Conservation (phyloP, 1,140 invertebrate genomes). For the Aphis craccivora region DNA sequence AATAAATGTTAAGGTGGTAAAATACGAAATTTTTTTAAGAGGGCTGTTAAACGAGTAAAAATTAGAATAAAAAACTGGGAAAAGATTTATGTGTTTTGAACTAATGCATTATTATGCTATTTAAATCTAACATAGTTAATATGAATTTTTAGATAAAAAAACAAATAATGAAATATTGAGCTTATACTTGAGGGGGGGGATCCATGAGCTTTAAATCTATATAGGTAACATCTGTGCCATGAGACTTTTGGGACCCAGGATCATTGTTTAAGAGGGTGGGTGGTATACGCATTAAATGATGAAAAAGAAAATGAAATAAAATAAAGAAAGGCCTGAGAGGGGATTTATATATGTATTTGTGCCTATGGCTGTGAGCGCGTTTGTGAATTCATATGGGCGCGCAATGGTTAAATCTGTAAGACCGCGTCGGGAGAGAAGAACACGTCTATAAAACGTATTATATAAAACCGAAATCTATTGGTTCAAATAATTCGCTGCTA, state of each 20-base stretch:
- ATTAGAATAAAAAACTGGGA: too few relatives aligned
- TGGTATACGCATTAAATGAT: background rate
- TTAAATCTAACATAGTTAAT: background rate
- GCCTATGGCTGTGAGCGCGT: background rate
- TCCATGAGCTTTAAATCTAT: background rate
- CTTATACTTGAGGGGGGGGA: background rate
- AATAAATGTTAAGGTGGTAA: too few relatives aligned
- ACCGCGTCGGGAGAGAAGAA: background rate
- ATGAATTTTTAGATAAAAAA: background rate
- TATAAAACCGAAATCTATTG: background rate
- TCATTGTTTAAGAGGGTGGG: background rate
- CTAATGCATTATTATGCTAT: too few relatives aligned
- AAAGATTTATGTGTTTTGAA: background rate
- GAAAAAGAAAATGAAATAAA: background rate
- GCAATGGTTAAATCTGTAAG: background rate
- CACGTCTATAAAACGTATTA: background rate
- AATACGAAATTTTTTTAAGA: too few relatives aligned
- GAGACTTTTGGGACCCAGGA: background rate
- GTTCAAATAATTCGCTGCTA: constrained; percentile 7
- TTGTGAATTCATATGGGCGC: background rate
- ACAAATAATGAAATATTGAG: background rate
- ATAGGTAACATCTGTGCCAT: background rate
- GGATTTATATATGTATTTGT: background rate
- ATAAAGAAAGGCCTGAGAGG: background rate
- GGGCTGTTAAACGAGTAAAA: too few relatives aligned